Percentiles rank a stretch among this genome's conserved stretches.
Conservation (phyloP, 35 echinoderm and acorn worm genomes). For the Strongylocentrotus purpuratus region DNA sequence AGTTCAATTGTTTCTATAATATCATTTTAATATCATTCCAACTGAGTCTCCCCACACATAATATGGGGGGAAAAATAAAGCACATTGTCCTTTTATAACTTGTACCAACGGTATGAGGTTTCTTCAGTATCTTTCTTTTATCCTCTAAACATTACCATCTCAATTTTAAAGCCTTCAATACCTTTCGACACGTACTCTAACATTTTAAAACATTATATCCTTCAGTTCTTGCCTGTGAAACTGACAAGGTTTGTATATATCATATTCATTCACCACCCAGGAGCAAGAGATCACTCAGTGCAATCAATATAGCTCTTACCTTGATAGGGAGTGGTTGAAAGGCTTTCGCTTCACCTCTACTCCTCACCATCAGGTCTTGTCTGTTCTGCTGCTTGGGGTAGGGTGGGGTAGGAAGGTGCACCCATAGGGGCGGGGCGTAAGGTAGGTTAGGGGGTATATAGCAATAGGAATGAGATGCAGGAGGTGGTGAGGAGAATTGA, state of each 20-base stretch:
- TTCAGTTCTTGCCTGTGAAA: not conserved
- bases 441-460: constrained; percentile 54
- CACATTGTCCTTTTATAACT: too few species aligned
- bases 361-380: constrained; percentile 51
- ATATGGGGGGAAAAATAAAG: too few species aligned
- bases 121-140: too few species aligned
- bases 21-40: too few species aligned
- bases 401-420: constrained; percentile 49
- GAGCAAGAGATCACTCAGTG: not conserved
- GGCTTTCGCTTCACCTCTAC: constrained; percentile 48
- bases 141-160: too few species aligned
- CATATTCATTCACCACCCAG: not conserved
- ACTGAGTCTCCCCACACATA: too few species aligned
- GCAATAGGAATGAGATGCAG: constrained; percentile 33
- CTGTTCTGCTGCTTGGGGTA: constrained; percentile 65
- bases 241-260: not conserved
- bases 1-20: too few species aligned
- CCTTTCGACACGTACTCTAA: too few species aligned
- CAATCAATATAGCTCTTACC: constrained; percentile 27
- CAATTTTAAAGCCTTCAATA: too few species aligned
- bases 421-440: constrained; percentile 63
- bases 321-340: constrained; percentile 66
- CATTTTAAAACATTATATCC: too few species aligned
- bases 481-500: constrained; percentile 21
- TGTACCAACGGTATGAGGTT: too few species aligned